Conservation (phyloP, 2,797 vertebrate genomes). For the Acropternis orthonyx region DNA sequence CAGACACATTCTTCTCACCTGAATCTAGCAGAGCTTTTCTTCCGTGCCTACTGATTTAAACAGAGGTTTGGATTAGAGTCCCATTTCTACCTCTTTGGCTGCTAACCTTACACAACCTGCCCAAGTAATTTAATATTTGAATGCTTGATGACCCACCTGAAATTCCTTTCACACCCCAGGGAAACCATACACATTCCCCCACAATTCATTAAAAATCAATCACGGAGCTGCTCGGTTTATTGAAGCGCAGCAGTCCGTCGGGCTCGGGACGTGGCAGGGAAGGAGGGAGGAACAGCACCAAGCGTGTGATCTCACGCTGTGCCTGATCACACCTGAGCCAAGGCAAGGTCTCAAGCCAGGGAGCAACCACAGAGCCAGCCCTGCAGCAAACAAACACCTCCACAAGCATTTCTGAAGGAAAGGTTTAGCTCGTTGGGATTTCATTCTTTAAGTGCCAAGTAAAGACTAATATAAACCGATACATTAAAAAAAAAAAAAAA, state of each 20-base stretch:
- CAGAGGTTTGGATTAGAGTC: background rate
- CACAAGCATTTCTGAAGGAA: background rate
- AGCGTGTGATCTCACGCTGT: background rate
- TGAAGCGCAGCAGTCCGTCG: fast-evolving
- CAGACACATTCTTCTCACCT: background rate
- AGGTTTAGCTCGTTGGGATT: background rate
- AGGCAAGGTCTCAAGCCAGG: background rate
- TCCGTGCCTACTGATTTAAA: background rate
- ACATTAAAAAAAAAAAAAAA: background rate
- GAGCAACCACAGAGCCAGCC: background rate
- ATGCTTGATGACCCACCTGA: constrained; percentile 13
- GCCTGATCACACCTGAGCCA: background rate
- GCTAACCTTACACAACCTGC: constrained; percentile 20
- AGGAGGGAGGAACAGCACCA: background rate
- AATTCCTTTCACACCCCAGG: constrained; percentile 19
- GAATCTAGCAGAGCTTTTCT: background rate
- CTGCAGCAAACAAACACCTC: background rate
- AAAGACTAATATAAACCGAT: background rate
- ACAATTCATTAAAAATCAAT: background rate
- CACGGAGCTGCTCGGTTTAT: background rate
- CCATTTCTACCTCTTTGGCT: background rate
- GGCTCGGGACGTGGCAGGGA: background rate
- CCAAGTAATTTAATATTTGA: constrained; percentile 11
- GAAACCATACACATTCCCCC: background rate
- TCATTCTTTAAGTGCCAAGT: background rate